These are phyloP conservation scores for Metopia argyrocephala DNA, from an alignment of 2,888 invertebrate genomes.

Conservation along the genomic window DNA sequence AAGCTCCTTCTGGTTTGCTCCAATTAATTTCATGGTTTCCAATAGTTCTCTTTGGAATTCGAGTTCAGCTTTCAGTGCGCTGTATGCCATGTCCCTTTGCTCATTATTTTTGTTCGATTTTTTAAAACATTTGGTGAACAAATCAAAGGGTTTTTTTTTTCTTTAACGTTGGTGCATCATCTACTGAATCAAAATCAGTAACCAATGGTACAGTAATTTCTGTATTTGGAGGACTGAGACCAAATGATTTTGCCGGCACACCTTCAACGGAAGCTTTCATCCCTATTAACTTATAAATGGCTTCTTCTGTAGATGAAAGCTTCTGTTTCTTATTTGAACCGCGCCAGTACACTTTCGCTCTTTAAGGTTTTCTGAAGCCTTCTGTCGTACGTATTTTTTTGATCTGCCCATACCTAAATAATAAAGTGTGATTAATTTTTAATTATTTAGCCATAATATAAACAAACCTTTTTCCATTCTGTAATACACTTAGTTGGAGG, in stretches of 20 bases:
- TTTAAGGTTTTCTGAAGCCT: constrained; percentile 31
- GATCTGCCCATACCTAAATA: constrained; percentile 35
- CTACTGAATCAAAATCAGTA: no score
- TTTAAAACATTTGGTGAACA: no score
- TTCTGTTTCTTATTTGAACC: constrained; percentile 21
- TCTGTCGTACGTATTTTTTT: constrained; percentile 41
- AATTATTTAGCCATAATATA: background rate
- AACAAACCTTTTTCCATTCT: constrained; percentile 36
- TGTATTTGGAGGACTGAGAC: no score
- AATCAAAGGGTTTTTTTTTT: no score
- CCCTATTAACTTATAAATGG: no score
- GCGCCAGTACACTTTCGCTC: constrained; percentile 35
- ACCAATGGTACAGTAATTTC: no score
- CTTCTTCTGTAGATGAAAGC: no score
- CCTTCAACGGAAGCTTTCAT: no score
- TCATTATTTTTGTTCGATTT: no score
- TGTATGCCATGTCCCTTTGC: no score
- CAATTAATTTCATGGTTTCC: background rate
- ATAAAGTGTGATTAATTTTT: background rate
- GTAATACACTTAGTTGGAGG: constrained; percentile 22
- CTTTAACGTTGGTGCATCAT: no score
- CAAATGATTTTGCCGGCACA: no score
- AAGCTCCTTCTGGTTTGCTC: background rate
- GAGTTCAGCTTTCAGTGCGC: background rate
- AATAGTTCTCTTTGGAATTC: background rate